These are phyloP conservation scores for Pteronura brasiliensis DNA, from an alignment of 2,113 vertebrate species.

Conservation along the genomic window DNA sequence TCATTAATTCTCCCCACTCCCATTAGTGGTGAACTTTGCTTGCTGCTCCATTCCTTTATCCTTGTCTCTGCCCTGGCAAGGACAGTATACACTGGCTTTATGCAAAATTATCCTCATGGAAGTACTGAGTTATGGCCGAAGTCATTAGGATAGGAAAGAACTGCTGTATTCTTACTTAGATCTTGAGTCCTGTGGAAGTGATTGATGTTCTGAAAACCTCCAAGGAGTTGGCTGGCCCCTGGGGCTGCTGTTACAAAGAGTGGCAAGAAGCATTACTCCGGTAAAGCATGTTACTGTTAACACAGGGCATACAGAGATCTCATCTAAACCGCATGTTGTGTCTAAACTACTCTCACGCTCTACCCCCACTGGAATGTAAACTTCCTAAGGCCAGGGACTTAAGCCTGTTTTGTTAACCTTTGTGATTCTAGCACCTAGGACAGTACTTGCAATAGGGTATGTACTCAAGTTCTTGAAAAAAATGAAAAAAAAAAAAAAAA, in stretches of 20 bases:
- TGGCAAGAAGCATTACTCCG: background rate
- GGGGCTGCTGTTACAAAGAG: background rate
- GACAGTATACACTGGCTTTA: background rate
- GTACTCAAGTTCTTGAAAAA: background rate
- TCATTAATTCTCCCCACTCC: background rate
- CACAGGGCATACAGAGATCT: background rate
- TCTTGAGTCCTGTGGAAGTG: background rate
- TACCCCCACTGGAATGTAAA: background rate
- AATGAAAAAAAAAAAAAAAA: background rate
- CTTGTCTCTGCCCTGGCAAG: background rate
- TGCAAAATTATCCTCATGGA: background rate
- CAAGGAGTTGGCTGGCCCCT: background rate
- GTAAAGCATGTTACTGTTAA: background rate
- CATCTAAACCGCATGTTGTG: background rate
- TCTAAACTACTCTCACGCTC: background rate
- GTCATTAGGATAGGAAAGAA: conserved; percentile 23
- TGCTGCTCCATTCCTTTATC: background rate
- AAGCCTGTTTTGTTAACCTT: background rate
- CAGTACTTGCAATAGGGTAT: background rate
- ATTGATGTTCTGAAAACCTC: conserved; percentile 15
- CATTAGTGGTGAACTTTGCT: background rate
- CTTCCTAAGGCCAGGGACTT: background rate
- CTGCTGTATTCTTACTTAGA: background rate
- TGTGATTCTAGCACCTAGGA: background rate
- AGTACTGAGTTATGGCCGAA: background rate